Base-by-base conservation (phyloP, 2,113 vertebrate species). In the Eurypyga helias region DNA sequence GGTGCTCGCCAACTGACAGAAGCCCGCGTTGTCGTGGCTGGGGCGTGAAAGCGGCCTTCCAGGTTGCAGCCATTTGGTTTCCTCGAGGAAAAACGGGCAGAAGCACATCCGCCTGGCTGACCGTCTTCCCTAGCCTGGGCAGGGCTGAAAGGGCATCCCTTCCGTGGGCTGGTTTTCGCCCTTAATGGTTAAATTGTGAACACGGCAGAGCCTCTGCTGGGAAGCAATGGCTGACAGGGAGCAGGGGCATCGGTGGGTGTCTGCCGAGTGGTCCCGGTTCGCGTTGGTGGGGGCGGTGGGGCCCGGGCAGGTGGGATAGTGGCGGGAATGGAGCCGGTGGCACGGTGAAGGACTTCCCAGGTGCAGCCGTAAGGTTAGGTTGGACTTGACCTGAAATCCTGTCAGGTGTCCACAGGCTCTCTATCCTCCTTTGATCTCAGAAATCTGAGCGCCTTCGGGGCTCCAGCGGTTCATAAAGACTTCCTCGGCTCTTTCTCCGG, bases 241-340 rank as follows among this genome's bases (percentile, higher is more conserved):
- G 16, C 26, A 7, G 48, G 38, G 33, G 45, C 10, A 55, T 28
- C 6, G 2, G 13, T 28, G 57, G 5, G 7, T 33, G 67, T 81
- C n/a, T 49, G 28, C 66, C 36, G 17, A 41, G 41, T 34, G 4
- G 65, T 80, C 87, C 61, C 71, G 31, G 49, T n/a, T 49, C 23
- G 0, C 1, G 0, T 29, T 66, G 14, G 19, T 5, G 17, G 57
- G 31, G 17, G 9, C 0, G 1, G 58, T 41, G 36, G 45, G 36
- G 64, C 45, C 43, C n/a, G 61, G 2, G 4, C 31, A 43, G 65
- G 9, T 43, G n/a, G 51, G 60, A n/a, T 1, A 0, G n/a, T n/a
- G 15, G 8, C 43, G 65, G 43, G 58, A 21, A 26, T 31, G 20
- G 51, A 66, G 18, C 60, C 29, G 7, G 18, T 17, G 69, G 48